phyloP scores from a whole-genome alignment of 23 tunicate species.

The Oikopleura albicans region DNA sequence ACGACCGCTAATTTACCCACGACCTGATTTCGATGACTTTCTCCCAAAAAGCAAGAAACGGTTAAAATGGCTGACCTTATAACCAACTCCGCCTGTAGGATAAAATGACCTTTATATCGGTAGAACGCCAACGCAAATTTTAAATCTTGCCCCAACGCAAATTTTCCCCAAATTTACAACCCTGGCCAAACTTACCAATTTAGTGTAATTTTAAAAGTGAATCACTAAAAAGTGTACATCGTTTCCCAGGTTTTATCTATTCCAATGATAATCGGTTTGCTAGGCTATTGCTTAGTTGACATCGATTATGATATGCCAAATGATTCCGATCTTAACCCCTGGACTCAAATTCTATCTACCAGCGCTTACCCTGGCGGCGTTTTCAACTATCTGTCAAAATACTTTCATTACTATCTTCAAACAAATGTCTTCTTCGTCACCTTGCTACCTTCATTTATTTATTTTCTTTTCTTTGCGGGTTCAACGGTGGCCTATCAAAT shows the following conservation, averaged over 20 bases:
- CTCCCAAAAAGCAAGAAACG: too few species aligned
- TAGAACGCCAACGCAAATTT: too few species aligned
- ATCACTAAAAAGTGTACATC: slow-evolving; percentile 5
- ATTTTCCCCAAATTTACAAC: too few species aligned
- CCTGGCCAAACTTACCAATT: too few species aligned
- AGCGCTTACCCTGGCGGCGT: slow-evolving; percentile 8
- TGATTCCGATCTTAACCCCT: not conserved
- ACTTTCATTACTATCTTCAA: not conserved
- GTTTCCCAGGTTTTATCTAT: not conserved
- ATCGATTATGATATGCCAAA: not conserved
- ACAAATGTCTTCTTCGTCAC: not conserved
- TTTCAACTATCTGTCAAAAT: not conserved
- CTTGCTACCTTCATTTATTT: not conserved
- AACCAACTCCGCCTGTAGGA: too few species aligned
- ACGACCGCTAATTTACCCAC: too few species aligned
- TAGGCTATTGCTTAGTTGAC: not conserved
- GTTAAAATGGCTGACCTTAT: too few species aligned
- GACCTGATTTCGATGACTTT: too few species aligned
- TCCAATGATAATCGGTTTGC: not conserved
- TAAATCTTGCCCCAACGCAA: too few species aligned
- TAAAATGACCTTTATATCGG: too few species aligned
- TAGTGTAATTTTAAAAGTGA: too few species aligned
- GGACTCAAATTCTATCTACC: not conserved
- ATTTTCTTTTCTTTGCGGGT: not conserved
- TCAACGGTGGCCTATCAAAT: not conserved